Conservation (phyloP, 2,113 vertebrate genomes). For the Danionella cerebrum region DNA sequence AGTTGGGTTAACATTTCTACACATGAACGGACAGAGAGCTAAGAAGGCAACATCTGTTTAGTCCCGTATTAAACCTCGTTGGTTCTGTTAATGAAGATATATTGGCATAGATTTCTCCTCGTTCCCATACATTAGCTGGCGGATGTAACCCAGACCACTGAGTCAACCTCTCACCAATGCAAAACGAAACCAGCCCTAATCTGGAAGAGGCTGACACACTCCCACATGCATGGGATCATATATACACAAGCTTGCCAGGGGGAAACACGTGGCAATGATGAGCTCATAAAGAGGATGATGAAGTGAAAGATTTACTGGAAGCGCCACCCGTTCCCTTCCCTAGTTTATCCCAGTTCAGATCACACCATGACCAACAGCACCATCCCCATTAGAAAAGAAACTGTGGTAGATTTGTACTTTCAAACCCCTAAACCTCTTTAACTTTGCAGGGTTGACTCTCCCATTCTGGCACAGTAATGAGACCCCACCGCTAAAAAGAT, state of each 20-base stretch:
- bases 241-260: not conserved
- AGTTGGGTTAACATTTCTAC: not conserved
- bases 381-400: slow-evolving; percentile 1
- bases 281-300: slow-evolving; percentile 10
- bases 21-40: not conserved
- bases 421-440: not conserved
- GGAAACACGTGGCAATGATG: slow-evolving; percentile 18
- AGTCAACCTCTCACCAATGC: not conserved
- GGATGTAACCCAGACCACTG: slow-evolving; percentile 16
- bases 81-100: not conserved
- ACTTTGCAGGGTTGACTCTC: slow-evolving; percentile 48
- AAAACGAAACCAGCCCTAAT: slow-evolving; percentile 3
- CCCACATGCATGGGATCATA: not conserved
- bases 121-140: not conserved
- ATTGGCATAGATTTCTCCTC: not conserved
- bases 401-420: too few species aligned
- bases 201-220: not conserved
- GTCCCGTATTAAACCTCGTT: not conserved
- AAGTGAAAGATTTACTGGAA: slow-evolving; percentile 27
- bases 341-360: not conserved
- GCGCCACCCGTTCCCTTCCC: not conserved
- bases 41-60: too few species aligned
- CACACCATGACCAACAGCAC: not conserved
- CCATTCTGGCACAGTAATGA: slow-evolving; percentile 55
- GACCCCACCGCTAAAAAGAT: slow-evolving; percentile 36